Evolutionary conservation across 35 echinoderm and acorn worm genomes (phyloP).

Genomic region (Chiridota heheva): DNA sequence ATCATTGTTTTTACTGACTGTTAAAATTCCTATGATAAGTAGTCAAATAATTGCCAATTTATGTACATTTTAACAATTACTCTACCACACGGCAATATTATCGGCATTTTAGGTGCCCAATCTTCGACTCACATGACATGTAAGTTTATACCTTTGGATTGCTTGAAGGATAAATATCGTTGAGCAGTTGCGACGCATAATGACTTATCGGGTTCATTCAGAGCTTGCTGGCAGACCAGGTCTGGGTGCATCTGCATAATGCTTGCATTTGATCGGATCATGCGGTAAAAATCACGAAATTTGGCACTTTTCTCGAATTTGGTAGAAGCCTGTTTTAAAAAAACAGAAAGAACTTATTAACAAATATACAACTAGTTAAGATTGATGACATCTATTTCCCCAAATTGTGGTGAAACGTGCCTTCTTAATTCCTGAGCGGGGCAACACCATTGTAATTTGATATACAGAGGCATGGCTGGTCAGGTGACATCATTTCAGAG

Average conservation of each 20-base stretch:
- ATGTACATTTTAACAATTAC: background rate
- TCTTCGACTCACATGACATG: background rate
- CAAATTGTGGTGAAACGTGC: background rate
- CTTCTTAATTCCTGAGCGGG: background rate
- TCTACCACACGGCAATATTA: background rate
- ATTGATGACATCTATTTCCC: background rate
- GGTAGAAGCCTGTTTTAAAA: slow-evolving; percentile 53
- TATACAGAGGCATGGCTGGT: too few species aligned
- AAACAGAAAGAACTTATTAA: background rate
- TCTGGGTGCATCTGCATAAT: slow-evolving; percentile 73
- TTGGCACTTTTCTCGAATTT: slow-evolving; percentile 25
- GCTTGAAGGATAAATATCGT: too few species aligned
- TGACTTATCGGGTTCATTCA: slow-evolving; percentile 90
- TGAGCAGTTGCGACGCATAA: slow-evolving; percentile 49
- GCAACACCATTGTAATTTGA: too few species aligned
- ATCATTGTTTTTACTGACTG: background rate
- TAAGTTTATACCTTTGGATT: too few species aligned
- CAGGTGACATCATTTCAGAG: too few species aligned
- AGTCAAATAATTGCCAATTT: background rate
- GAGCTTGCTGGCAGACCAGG: slow-evolving; percentile 77
- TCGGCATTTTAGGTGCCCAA: slow-evolving; percentile 7
- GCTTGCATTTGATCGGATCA: slow-evolving; percentile 72
- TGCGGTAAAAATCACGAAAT: slow-evolving; percentile 69
- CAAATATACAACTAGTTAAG: background rate
- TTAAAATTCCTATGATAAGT: background rate